These are phyloP conservation scores for Lampropteryx suffumata DNA, from an alignment of 2,888 invertebrate genomes.

Conservation along the genomic window DNA sequence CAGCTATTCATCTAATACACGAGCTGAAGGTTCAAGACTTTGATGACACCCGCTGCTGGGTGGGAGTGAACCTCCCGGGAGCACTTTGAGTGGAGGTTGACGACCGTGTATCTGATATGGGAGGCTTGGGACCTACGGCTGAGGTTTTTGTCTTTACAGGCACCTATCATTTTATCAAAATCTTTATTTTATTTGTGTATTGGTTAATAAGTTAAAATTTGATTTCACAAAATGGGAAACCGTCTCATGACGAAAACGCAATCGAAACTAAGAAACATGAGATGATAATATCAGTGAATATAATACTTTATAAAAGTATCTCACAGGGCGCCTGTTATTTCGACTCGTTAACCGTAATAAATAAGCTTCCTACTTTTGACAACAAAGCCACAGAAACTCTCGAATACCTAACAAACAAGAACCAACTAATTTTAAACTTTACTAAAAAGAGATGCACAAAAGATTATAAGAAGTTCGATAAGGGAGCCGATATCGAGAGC, in stretches of 20 bases:
- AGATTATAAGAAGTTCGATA: constrained; percentile 54
- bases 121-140: constrained; percentile 10
- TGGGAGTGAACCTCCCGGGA: constrained; percentile 39
- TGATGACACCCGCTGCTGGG: constrained; percentile 12
- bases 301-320: too few relatives aligned
- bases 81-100: constrained; percentile 37
- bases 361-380: background rate
- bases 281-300: too few relatives aligned
- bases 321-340: background rate
- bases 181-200: background rate
- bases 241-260: too few relatives aligned
- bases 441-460: constrained; percentile 42
- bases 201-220: too few relatives aligned
- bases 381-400: constrained; percentile 1
- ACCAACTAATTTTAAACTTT: constrained; percentile 24
- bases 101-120: constrained; percentile 45
- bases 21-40: background rate
- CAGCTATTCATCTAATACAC: too few relatives aligned
- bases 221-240: too few relatives aligned
- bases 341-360: background rate
- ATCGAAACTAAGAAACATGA: too few relatives aligned
- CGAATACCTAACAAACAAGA: constrained; percentile 19
- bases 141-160: background rate
- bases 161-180: constrained; percentile 10
- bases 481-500: constrained; percentile 45